phyloP scores from a whole-genome alignment of 2,113 vertebrate genomes.

The Bufo bufo region DNA sequence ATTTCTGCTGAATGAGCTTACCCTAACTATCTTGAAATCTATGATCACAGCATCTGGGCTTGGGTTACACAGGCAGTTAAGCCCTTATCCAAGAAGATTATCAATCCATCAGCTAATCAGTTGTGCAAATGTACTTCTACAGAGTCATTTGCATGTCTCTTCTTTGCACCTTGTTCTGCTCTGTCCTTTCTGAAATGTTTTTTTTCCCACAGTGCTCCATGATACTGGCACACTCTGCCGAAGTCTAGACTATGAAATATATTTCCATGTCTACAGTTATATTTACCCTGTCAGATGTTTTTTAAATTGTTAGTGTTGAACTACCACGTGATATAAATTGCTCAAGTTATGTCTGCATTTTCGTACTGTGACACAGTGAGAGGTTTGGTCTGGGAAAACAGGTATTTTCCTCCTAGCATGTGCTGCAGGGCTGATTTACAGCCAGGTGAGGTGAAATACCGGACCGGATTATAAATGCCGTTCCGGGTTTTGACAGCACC shows the following conservation, averaged over 20 bases:
- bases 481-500: no score
- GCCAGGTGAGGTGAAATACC: no score
- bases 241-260: background rate
- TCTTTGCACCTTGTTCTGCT: slow-evolving; percentile 1
- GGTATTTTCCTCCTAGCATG: no score
- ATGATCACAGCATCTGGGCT: slow-evolving; percentile 22
- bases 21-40: slow-evolving; percentile 21
- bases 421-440: no score
- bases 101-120: slow-evolving; percentile 33
- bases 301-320: background rate
- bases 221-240: background rate
- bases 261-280: background rate
- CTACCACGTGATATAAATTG: no score
- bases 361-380: no score
- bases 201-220: background rate
- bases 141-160: slow-evolving; percentile 9
- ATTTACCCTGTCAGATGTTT: background rate
- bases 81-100: slow-evolving; percentile 12
- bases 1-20: slow-evolving; percentile 12
- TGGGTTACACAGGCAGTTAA: slow-evolving; percentile 37
- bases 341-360: no score
- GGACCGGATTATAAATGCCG: no score
- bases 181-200: background rate
- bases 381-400: no score
- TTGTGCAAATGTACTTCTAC: slow-evolving; percentile 23